Conservation (phyloP, 64 coral and sea anemone species). For the Astreopora myriophthalma region DNA sequence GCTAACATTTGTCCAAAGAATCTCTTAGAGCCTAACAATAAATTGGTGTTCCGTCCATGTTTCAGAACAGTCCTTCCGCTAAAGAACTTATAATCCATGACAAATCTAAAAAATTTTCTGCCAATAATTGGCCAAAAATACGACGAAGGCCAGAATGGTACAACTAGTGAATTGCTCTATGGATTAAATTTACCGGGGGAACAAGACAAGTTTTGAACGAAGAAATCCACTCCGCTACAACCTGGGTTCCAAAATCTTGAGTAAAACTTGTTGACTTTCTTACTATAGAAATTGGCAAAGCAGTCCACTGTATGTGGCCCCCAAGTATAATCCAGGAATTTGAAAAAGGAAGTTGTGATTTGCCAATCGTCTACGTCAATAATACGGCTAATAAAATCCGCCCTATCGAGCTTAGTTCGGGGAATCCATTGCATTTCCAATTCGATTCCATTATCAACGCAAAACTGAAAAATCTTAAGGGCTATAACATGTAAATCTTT, state of each 20-base stretch:
- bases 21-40: not conserved
- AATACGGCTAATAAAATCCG: conserved; percentile 35
- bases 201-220: not conserved
- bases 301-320: conserved; percentile 31
- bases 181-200: not conserved
- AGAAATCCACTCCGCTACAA: conserved; percentile 26
- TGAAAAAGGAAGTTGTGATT: conserved; percentile 9
- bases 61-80: not conserved
- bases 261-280: conserved; percentile 5
- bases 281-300: not conserved
- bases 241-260: conserved; percentile 40
- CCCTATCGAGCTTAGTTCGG: conserved; percentile 47
- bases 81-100: conserved; percentile 25
- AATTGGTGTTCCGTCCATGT: conserved; percentile 59
- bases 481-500: conserved; percentile 5
- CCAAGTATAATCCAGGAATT: conserved; percentile 13
- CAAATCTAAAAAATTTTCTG: conserved; percentile 16
- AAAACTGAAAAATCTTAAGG: conserved; percentile 36
- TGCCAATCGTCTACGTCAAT: conserved; percentile 56
- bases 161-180: conserved; percentile 9
- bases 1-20: conserved; percentile 54
- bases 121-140: conserved; percentile 54
- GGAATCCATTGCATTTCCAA: conserved; percentile 5
- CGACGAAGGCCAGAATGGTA: conserved; percentile 5
- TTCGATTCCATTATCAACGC: conserved; percentile 23